Base-by-base conservation (phyloP, 2,888 invertebrate species). In the Saturnia pavonia region DNA sequence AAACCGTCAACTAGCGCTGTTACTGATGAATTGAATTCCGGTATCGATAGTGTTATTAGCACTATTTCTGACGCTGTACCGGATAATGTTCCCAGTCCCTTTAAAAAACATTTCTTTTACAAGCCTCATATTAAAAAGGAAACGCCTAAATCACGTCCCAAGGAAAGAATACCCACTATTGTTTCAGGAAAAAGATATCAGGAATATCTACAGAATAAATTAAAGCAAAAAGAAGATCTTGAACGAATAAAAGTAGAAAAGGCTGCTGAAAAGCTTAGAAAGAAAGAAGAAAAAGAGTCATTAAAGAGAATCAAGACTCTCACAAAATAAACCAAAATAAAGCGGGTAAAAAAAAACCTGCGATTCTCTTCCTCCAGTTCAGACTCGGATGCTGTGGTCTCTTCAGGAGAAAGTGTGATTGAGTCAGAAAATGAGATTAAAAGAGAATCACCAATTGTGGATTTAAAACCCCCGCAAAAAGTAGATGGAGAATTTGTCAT, bases 211-310 rank as follows among this genome's bases (percentile, higher is more conserved):
- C 19, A 51, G n/a, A 51, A 14, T 3, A 51, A 51, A 16, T 19
- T 19, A n/a, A 51, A 51, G 51, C 4, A 51, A n/a, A 51, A n/a
- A 51, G 51, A 19, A 51, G 75, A 75, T 71, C 70, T 75, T 72
- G 70, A 74, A 71, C 71, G 68, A 75, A 71, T 75, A 63, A 74
- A n/a, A n/a, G n/a, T 74, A 73, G 73, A 74, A 73, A 72, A 65
- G 67, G 74, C 74, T 69, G 71, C 72, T 71, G 73, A 74, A 74
- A 74, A 70, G 70, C 71, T 69, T 48, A 66, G 72, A 73, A 74
- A 73, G 73, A 74, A 72, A 70, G 73, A 73, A 73, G 71, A 73
- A 70, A 74, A 73, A 70, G 73, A 74, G 70, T 71, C 72, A 73
- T 70, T 73, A 72, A 74, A 72, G 72, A 72, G 68, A 74, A 72